phyloP scores from a whole-genome alignment of 2,113 vertebrate species.

The Marmota flaviventris region DNA sequence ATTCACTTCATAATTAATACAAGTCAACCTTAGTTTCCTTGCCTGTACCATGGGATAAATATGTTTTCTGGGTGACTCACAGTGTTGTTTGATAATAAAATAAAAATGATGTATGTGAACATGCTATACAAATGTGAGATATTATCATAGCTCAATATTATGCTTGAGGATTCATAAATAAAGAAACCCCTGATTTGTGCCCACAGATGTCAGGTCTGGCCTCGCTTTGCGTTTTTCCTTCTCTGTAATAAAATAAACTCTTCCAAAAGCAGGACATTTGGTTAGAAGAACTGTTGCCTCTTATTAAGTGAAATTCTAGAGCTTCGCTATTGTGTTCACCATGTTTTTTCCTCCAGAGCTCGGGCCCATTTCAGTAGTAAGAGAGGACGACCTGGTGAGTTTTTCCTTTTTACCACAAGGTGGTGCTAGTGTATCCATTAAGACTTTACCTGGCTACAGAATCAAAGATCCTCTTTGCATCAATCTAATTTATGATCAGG shows the following conservation, averaged over 20 bases:
- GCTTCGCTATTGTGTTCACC: not conserved
- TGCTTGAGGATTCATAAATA: not conserved
- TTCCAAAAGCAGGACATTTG: not conserved
- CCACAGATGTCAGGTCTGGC: not conserved
- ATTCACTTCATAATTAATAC: not conserved
- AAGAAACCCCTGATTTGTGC: not conserved
- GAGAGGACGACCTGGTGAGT: not conserved
- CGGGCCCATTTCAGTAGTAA: not conserved
- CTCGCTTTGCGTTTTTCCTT: constrained; percentile 4
- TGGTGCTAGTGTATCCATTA: constrained; percentile 75
- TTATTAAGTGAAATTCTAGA: not conserved
- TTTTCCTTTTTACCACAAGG: constrained; percentile 57
- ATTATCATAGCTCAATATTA: not conserved
- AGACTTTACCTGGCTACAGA: not conserved
- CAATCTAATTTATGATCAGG: constrained; percentile 76
- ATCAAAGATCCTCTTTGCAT: constrained; percentile 51
- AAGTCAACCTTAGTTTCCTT: not conserved
- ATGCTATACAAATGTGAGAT: not conserved
- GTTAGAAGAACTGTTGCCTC: not conserved
- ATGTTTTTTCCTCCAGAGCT: not conserved
- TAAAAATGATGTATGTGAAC: not conserved
- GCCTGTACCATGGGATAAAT: not conserved
- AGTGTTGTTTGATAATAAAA: not conserved
- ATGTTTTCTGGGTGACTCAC: not conserved
- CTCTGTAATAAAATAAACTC: not conserved